Evolutionary conservation across 1,140 invertebrate genomes (phyloP).

Genomic region (Zophobas atratus): DNA sequence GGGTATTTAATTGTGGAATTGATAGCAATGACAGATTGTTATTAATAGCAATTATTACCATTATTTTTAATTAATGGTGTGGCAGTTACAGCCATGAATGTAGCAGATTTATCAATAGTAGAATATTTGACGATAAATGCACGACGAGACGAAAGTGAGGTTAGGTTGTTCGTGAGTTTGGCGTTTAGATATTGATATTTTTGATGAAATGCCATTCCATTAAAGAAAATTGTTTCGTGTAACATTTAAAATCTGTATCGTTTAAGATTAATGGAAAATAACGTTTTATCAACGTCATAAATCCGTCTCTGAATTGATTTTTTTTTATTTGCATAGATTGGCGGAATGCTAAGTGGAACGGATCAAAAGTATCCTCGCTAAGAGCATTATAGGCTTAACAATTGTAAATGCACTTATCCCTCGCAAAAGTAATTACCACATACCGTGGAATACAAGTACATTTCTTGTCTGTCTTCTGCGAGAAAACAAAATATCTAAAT

Average conservation of each 20-base stretch:
- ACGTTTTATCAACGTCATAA: conserved; percentile 29
- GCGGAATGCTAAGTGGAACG: conserved; percentile 21
- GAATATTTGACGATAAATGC: neutral
- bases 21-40: neutral
- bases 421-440: conserved; percentile 21
- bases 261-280: conserved; percentile 19
- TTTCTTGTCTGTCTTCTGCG: neutral
- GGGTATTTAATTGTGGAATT: neutral
- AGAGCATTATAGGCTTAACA: conserved; percentile 26
- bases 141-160: too few relatives aligned
- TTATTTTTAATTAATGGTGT: neutral
- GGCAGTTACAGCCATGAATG: neutral
- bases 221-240: conserved; percentile 10
- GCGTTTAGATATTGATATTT: too few relatives aligned
- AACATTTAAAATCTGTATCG: conserved; percentile 12
- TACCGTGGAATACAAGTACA: neutral
- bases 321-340: conserved; percentile 20
- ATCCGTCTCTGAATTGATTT: conserved; percentile 27
- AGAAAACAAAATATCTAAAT: neutral
- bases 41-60: conserved; percentile 3
- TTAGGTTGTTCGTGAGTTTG: too few relatives aligned
- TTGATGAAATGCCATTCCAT: too few relatives aligned
- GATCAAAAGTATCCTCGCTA: conserved; percentile 29
- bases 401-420: conserved; percentile 29
- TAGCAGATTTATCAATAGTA: neutral